Conservation (phyloP, 2,888 invertebrate genomes). For the Callyntrura guangdongensis region DNA sequence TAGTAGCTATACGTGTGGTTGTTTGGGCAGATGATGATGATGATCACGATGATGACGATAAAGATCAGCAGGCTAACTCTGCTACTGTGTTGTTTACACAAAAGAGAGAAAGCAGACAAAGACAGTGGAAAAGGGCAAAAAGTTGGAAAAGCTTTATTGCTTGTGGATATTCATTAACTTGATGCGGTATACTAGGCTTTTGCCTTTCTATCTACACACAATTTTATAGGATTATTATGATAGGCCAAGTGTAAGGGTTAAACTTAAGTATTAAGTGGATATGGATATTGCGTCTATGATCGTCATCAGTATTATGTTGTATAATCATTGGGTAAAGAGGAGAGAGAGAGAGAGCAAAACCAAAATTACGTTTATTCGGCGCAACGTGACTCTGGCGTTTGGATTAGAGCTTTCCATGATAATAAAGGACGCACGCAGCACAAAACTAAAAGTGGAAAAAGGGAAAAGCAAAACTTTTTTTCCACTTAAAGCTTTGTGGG, state of each 20-base stretch:
- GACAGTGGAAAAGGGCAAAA: slow-evolving; percentile 40
- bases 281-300: not conserved
- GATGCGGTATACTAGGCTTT: slow-evolving; percentile 41
- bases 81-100: not conserved
- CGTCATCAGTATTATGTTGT: not conserved
- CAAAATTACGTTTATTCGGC: slow-evolving; percentile 59
- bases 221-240: too few relatives aligned
- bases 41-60: slow-evolving; percentile 40
- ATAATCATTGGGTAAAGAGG: too few relatives aligned
- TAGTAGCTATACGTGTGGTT: not conserved
- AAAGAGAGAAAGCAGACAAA: slow-evolving; percentile 17
- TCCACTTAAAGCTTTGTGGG: not conserved
- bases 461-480: slow-evolving; percentile 42
- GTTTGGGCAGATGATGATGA: not conserved
- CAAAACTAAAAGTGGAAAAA: slow-evolving; percentile 19
- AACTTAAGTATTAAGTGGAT: not conserved
- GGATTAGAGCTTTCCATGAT: slow-evolving; percentile 31
- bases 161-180: slow-evolving; percentile 68
- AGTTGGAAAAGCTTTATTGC: slow-evolving; percentile 51
- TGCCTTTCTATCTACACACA: too few relatives aligned
- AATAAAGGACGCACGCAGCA: slow-evolving; percentile 25
- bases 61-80: slow-evolving; percentile 64
- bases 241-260: too few relatives aligned
- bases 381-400: slow-evolving; percentile 3
- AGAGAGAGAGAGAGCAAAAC: not conserved